Evolutionary conservation across 2,113 vertebrate genomes (phyloP).

Genomic region (Gnathonemus echidnorhynchus): DNA sequence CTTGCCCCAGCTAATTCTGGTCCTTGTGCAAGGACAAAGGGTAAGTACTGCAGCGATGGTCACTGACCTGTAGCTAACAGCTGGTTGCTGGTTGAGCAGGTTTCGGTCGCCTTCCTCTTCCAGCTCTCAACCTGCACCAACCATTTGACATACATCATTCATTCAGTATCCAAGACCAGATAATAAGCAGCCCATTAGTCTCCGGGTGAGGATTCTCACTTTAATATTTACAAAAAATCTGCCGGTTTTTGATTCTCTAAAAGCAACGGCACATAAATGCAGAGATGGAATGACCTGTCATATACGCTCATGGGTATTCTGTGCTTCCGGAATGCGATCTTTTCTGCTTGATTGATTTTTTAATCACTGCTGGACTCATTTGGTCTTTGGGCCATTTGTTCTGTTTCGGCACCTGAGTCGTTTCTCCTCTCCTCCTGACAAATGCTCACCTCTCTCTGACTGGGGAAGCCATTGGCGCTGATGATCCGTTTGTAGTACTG

Average conservation of each 20-base stretch:
- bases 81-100: slow-evolving; percentile 75
- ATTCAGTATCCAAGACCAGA: neutral
- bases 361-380: neutral
- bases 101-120: slow-evolving; percentile 71
- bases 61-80: slow-evolving; percentile 68
- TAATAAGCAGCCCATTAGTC: neutral
- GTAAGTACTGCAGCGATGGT: neutral
- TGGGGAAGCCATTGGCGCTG: slow-evolving; percentile 80
- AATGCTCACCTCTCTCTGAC: slow-evolving; percentile 69
- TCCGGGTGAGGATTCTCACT: neutral
- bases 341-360: neutral
- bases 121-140: slow-evolving; percentile 74
- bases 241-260: neutral
- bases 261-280: neutral
- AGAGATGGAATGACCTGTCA: neutral
- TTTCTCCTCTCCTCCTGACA: neutral
- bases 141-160: slow-evolving; percentile 1
- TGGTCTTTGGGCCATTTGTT: neutral
- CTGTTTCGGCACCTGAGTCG: neutral
- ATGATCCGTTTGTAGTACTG: slow-evolving; percentile 80
- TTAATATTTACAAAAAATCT: neutral
- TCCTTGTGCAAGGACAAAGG: slow-evolving; percentile 10
- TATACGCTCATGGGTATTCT: neutral
- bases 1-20: slow-evolving; percentile 55
- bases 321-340: neutral